Base-by-base conservation (phyloP, 2,113 vertebrate genomes). In the Girardinichthys multiradiatus region DNA sequence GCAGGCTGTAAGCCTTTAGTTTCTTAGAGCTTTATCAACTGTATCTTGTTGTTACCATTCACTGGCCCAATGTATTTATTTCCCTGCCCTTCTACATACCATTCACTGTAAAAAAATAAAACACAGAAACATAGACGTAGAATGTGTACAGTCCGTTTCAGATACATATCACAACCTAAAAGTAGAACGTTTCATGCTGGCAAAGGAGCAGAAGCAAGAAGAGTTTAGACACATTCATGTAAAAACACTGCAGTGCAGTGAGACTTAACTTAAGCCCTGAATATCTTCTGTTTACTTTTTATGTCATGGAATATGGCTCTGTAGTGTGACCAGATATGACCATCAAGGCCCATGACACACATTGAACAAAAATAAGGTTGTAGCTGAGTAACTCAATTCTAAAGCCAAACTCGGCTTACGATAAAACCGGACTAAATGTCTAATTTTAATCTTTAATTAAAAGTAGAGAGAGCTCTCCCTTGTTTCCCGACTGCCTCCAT, bases 1-100 rank as follows among this genome's bases (percentile, higher is more conserved):
- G 90, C 90, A 87, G 88, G 89, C 89, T 88, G 1, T 69, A 65
- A 85, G 88, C 86, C 89, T 85, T 76, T 79, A 74, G 63, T 89
- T 86, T 85, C 64, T 89, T 87, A 87, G 58, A 91, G 88, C 89
- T 89, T 91, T 87, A 90, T 82, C 77, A 74, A 83, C 64, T 81
- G 76, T 82, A 85, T 79, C 74, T 86, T 81, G 21, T 87, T 72
- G 79, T 90, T 76, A 72, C 77, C 74, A 70, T 86, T 82, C 81
- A 83, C 76, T 74, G 77, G 80, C 80, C 87, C 83, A 10, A 30
- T 90, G 87, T 89, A 91, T 91, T 92, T 89, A 90, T 91, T 91
- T 87, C 83, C 83, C 79, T 72, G 21, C 31, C 74, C 79, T 54
- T 83, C 68, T 57, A 79, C 79, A 75, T 12, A 31, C 80, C 79